phyloP scores from a whole-genome alignment of 2,797 vertebrate genomes.

The Enteromius anoplus region DNA sequence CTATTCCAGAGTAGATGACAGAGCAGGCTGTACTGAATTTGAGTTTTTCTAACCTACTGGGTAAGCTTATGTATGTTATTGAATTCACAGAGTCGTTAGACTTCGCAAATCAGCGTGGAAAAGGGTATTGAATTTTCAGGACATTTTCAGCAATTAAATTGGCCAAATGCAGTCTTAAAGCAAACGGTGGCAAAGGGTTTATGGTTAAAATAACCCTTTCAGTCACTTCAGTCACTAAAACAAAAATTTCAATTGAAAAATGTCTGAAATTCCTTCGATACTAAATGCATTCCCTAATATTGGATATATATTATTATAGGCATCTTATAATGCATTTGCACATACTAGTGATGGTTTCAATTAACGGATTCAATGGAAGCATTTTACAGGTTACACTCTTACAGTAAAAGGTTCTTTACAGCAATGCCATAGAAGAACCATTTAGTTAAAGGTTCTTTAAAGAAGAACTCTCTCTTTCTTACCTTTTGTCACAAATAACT shows the following conservation, averaged over 20 bases:
- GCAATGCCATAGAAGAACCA: background rate
- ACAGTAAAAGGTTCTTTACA: no score
- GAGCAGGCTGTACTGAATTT: background rate
- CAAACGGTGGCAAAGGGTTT: background rate
- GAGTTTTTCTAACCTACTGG: background rate
- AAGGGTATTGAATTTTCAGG: background rate
- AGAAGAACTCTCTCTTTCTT: background rate
- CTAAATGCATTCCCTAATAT: no score
- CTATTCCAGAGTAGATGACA: slow-evolving; percentile 21
- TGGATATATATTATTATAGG: no score
- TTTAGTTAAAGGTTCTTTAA: background rate
- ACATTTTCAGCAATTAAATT: background rate
- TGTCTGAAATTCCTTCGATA: no score
- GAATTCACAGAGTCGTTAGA: background rate
- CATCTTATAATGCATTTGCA: no score
- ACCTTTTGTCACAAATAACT: background rate
- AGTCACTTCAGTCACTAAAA: background rate
- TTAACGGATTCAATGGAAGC: background rate
- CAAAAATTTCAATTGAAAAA: background rate
- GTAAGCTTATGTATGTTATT: background rate
- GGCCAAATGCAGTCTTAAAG: background rate
- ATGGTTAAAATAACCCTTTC: background rate
- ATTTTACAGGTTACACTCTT: background rate
- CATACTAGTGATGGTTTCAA: background rate
- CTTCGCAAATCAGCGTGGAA: background rate